Conservation (phyloP, 1,140 invertebrate species). For the Epicauta chinensis region DNA sequence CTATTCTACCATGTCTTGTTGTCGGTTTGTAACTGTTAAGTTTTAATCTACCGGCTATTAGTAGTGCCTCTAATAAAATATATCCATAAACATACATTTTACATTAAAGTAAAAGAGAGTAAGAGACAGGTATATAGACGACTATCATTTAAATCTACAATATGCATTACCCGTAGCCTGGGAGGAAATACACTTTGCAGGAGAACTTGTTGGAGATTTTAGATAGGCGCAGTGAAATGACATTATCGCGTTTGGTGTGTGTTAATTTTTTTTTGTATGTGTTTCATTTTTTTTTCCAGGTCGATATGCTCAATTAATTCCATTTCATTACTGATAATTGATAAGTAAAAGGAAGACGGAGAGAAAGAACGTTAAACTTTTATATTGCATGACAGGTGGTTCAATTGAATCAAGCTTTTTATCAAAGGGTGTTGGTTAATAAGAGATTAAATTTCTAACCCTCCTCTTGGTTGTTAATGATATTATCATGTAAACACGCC, state of each 20-base stretch:
- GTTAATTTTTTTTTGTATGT: too few relatives aligned
- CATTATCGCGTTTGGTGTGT: conserved; percentile 11
- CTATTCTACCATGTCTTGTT: too few relatives aligned
- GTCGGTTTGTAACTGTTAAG: too few relatives aligned
- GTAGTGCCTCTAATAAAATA: conserved; percentile 28
- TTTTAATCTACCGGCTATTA: conserved; percentile 1
- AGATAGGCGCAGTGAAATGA: conserved; percentile 21
- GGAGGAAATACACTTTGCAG: conserved; percentile 23
- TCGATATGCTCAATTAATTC: too few relatives aligned
- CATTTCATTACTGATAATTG: too few relatives aligned
- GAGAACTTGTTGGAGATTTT: conserved; percentile 16
- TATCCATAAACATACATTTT: conserved; percentile 32
- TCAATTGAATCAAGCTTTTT: too few relatives aligned
- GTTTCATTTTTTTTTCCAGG: too few relatives aligned
- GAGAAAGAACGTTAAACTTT: too few relatives aligned
- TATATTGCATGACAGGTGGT: too few relatives aligned
- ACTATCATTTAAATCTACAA: conserved; percentile 26
- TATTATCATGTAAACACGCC: conserved; percentile 22
- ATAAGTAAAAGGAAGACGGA: too few relatives aligned
- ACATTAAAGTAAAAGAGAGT: conserved; percentile 19
- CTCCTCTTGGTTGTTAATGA: conserved; percentile 17
- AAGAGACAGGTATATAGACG: conserved; percentile 11
- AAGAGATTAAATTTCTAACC: not conserved
- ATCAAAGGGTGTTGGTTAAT: too few relatives aligned
- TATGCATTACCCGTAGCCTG: conserved; percentile 27